Evolutionary conservation across 2,113 vertebrate genomes (phyloP).

Genomic region (Melanostigma gelatinosum): DNA sequence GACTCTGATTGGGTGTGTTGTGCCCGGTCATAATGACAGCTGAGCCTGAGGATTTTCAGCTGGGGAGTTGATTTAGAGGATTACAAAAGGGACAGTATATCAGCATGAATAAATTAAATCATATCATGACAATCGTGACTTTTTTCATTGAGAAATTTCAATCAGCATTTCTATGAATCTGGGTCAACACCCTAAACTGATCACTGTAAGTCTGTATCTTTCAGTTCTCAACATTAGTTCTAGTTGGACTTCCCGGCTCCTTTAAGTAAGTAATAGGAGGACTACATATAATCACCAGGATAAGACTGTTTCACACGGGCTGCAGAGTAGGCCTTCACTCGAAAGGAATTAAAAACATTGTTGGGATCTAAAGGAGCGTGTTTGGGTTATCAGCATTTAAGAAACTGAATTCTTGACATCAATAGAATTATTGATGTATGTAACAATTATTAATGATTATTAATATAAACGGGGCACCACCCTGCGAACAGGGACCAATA

Average conservation of each 20-base stretch:
- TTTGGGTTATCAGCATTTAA: too few relatives aligned
- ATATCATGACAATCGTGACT: neutral
- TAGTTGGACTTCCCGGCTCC: neutral
- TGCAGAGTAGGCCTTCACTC: neutral
- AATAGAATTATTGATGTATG: too few relatives aligned
- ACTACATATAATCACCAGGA: constrained; percentile 24
- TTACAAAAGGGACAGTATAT: neutral
- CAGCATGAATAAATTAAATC: constrained; percentile 1
- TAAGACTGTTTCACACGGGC: constrained; percentile 5
- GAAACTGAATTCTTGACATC: too few relatives aligned
- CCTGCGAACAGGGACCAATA: too few relatives aligned
- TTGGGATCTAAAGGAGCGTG: too few relatives aligned
- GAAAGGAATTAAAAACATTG: constrained; percentile 24
- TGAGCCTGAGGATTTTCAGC: neutral
- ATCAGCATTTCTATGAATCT: constrained; percentile 15
- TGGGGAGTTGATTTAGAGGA: neutral
- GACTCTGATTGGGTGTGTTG: neutral
- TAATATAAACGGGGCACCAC: too few relatives aligned
- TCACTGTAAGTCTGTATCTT: constrained; percentile 4
- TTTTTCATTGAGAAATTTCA: neutral
- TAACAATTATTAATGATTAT: too few relatives aligned
- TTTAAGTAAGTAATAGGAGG: constrained; percentile 26
- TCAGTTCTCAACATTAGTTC: constrained; percentile 17
- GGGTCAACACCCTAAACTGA: constrained; percentile 14
- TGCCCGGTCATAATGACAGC: neutral